phyloP scores from a whole-genome alignment of 2,797 vertebrate species.

The Meriones psammophilus region DNA sequence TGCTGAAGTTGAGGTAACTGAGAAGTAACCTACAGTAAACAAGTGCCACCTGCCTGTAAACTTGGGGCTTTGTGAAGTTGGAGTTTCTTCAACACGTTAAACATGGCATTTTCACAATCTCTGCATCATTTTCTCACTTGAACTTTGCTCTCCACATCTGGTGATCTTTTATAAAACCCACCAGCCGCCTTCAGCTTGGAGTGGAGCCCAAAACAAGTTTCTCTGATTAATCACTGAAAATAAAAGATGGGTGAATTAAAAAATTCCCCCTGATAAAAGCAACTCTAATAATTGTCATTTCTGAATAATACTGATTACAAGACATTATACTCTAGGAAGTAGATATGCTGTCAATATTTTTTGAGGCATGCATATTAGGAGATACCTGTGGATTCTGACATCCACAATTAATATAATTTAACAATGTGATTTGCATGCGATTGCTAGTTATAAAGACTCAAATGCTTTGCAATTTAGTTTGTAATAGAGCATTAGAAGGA shows the following conservation, averaged over 20 bases:
- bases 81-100: neutral
- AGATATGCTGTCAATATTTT: neutral
- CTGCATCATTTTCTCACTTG: neutral
- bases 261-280: neutral
- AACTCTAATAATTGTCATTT: neutral
- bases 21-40: neutral
- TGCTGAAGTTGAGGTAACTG: neutral
- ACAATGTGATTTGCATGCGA: slow-evolving; percentile 11
- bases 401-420: slow-evolving; percentile 40
- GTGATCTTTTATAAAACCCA: neutral
- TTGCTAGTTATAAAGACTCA: slow-evolving; percentile 12
- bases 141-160: neutral
- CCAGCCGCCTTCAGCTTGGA: neutral
- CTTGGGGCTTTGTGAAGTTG: neutral
- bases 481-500: neutral
- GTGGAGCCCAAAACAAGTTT: neutral
- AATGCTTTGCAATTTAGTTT: slow-evolving; percentile 47
- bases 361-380: neutral
- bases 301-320: neutral
- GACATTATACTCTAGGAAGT: neutral
- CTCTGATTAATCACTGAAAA: neutral
- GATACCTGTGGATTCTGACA: neutral
- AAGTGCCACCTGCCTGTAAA: neutral
- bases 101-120: neutral
- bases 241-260: neutral